Conservation (phyloP, 2,888 invertebrate genomes). For the Melinaea menophilus region DNA sequence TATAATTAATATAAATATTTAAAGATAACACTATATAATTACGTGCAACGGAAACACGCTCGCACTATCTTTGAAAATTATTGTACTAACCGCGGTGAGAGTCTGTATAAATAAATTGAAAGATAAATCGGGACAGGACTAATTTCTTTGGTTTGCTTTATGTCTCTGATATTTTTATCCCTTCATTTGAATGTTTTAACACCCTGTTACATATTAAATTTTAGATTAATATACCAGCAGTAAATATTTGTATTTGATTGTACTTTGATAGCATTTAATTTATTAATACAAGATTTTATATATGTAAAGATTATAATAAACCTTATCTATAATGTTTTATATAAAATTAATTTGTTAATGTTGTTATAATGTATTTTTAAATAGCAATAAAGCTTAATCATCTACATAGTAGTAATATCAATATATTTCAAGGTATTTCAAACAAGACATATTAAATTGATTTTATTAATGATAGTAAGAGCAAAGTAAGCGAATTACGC, state of each 20-base stretch:
- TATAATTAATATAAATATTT: conserved; percentile 2
- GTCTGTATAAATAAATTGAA: conserved; percentile 31
- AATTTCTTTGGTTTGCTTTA: conserved; percentile 35
- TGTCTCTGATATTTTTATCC: conserved; percentile 26
- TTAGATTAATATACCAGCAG: background rate
- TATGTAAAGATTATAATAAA: no score
- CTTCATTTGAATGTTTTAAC: conserved; percentile 32
- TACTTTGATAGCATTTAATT: conserved; percentile 1
- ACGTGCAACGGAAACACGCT: conserved; percentile 16
- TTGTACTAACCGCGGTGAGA: conserved; percentile 32
- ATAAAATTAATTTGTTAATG: no score
- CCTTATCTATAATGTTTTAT: background rate
- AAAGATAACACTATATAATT: conserved; percentile 1
- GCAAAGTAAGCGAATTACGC: conserved; percentile 12
- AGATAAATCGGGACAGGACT: conserved; percentile 34
- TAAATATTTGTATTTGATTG: background rate
- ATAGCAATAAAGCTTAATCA: no score
- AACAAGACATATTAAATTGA: conserved; percentile 13
- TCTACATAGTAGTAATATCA: background rate
- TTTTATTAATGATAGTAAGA: conserved; percentile 7
- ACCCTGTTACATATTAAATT: conserved; percentile 19
- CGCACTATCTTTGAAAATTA: conserved; percentile 38
- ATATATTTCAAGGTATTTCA: background rate
- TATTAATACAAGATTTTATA: background rate
- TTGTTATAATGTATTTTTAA: background rate